These are phyloP conservation scores for Plebejus melissa DNA, from an alignment of 2,888 invertebrate species.

Conservation along the genomic window DNA sequence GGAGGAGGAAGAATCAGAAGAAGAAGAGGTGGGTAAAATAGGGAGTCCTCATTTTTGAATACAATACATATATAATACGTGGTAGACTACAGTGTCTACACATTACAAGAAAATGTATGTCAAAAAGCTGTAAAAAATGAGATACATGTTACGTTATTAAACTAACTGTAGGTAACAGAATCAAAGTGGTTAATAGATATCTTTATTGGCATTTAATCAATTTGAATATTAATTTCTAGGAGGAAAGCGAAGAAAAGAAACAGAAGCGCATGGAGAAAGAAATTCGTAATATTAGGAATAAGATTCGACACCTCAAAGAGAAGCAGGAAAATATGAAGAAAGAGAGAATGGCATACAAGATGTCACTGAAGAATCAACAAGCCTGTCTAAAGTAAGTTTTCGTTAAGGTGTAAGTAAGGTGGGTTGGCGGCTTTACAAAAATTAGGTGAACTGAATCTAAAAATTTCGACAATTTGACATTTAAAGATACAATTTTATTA, in stretches of 20 bases:
- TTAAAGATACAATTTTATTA: background rate
- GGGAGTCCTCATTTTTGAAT: background rate
- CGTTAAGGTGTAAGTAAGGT: no score
- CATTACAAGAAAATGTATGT: no score
- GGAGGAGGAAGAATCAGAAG: conserved; percentile 75
- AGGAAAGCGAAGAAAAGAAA: conserved; percentile 80
- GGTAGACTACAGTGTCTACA: no score
- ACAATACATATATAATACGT: background rate
- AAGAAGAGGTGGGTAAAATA: conserved; percentile 60
- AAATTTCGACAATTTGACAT: no score
- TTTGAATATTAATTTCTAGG: conserved; percentile 47
- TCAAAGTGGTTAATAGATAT: no score
- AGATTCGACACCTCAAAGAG: conserved; percentile 82
- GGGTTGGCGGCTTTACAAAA: no score
- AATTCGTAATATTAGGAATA: conserved; percentile 82
- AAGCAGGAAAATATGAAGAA: conserved; percentile 88
- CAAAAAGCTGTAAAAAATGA: no score
- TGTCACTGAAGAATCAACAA: conserved; percentile 90
- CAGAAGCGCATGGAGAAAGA: conserved; percentile 81
- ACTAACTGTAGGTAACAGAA: no score
- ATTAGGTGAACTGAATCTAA: no score
- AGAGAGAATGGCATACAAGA: conserved; percentile 87
- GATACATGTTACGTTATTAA: no score
- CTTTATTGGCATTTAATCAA: background rate
- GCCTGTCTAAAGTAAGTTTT: conserved; percentile 81